These are phyloP conservation scores for Odontophorus gujanensis DNA, from an alignment of 2,113 vertebrate genomes.

Conservation along the genomic window DNA sequence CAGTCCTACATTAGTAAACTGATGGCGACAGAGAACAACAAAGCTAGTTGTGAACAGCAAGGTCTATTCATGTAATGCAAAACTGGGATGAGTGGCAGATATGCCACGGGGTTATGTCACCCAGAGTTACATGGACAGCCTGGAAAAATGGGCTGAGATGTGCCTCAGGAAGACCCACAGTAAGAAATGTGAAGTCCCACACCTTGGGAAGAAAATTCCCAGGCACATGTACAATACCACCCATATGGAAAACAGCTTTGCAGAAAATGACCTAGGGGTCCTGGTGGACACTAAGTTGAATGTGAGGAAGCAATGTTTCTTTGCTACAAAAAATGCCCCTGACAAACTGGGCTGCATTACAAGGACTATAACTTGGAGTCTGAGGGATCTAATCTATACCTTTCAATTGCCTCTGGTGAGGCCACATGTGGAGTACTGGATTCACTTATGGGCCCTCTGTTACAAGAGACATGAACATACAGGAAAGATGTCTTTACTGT, in stretches of 20 bases:
- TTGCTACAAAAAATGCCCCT: not conserved
- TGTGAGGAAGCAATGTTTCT: not conserved
- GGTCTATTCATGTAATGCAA: rapidly evolving
- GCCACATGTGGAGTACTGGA: not conserved
- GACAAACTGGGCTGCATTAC: not conserved
- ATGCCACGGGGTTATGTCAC: not conserved
- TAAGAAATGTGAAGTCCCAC: not conserved
- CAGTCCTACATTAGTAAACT: not conserved
- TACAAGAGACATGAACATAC: not conserved
- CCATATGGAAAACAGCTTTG: not conserved
- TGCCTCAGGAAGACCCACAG: not conserved
- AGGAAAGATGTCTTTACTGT: not conserved
- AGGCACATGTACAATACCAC: not conserved
- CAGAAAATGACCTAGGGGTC: not conserved
- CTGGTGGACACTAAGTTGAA: not conserved
- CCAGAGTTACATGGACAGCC: too few relatives aligned
- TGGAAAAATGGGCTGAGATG: not conserved
- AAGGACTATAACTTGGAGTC: not conserved
- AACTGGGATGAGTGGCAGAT: not conserved
- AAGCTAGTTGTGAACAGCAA: not conserved
- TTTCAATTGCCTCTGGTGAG: not conserved
- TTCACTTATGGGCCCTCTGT: not conserved
- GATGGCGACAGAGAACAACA: not conserved
- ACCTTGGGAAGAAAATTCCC: not conserved
- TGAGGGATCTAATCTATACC: not conserved